Evolutionary conservation across 1,140 invertebrate species (phyloP), one percentile per base, ranked within the genome.

Genomic region (Bombyx mori): DNA sequence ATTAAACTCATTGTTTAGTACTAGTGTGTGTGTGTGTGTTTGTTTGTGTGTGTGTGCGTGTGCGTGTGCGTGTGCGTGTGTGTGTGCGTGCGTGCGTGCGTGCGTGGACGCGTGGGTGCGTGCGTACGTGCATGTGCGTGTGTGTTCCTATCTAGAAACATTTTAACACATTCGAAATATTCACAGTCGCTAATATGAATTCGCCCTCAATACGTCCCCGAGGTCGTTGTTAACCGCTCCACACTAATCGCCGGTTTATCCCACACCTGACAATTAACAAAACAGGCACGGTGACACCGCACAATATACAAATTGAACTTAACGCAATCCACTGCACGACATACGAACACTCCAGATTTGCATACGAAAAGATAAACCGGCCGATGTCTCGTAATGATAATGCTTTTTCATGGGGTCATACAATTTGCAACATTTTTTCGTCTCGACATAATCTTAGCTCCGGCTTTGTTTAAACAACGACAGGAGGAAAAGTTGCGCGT

Each of bases 371-470:
- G 76, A 71, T 75, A 73, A 66, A 63, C 56, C 66, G 59, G 60
- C 66, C 64, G 69, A 77, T 75, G 69, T 70, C 60, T 61, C 55
- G 68, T 78, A 78, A 80, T 70, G 71, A 82, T 82, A 83, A 86
- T 84, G 79, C 81, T 84, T 85, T 82, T 79, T 74, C 81, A 83
- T 82, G 72, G 69, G 70, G 72, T 83, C 77, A 84, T 82, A 81
- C 81, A 82, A 83, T 84, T 84, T 82, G 78, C 83, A 82, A 66
- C 66, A 77, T 86, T 86, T 85, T 70, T 84, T 80, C 81, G 80
- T 73, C 71, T 46, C 70, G 71, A 75, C 74, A 76, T 77, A 80
- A 82, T 81, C 78, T 81, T 79, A 77, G 82, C 73, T 66, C 69
- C 68, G 66, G 71, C 68, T 73, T 69, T 72, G 69, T 79, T 69